Evolutionary conservation across 2,888 invertebrate genomes (phyloP).

Genomic region (Habroteleia sp.): DNA sequence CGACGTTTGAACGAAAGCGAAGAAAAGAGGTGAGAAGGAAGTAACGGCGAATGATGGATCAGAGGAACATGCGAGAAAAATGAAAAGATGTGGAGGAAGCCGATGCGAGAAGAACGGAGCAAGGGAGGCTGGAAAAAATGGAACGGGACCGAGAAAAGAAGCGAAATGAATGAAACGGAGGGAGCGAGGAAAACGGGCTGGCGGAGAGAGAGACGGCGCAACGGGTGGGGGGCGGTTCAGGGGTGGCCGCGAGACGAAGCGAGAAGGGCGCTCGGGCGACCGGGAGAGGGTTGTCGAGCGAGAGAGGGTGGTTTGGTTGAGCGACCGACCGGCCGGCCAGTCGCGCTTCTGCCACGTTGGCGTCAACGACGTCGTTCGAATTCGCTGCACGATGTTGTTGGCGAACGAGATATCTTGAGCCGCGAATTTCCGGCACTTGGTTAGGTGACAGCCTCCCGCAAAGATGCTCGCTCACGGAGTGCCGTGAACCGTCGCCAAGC

Average conservation of each 20-base stretch:
- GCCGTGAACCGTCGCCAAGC: neutral
- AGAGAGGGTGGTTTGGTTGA: slow-evolving; percentile 66
- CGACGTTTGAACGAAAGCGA: neutral
- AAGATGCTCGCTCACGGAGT: slow-evolving; percentile 18
- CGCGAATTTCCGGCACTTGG: slow-evolving; percentile 46
- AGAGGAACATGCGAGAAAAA: slow-evolving; percentile 23
- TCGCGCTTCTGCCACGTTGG: slow-evolving; percentile 73
- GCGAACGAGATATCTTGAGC: slow-evolving; percentile 58
- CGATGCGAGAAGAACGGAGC: slow-evolving; percentile 1
- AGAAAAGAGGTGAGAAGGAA: slow-evolving; percentile 11
- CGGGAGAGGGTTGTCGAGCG: slow-evolving; percentile 65
- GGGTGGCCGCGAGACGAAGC: slow-evolving; percentile 46
- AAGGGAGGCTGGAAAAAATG: slow-evolving; percentile 21
- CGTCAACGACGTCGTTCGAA: slow-evolving; percentile 69
- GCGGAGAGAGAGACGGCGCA: slow-evolving; percentile 9
- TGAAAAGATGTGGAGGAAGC: slow-evolving; percentile 17
- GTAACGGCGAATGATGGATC: slow-evolving; percentile 3
- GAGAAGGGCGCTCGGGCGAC: slow-evolving; percentile 18
- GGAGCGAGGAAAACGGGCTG: slow-evolving; percentile 27
- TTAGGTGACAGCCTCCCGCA: slow-evolving; percentile 9
- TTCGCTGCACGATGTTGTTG: slow-evolving; percentile 66
- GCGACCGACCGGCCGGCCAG: slow-evolving; percentile 78
- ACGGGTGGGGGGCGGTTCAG: slow-evolving; percentile 30
- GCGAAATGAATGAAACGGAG: slow-evolving; percentile 44
- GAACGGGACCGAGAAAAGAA: slow-evolving; percentile 32